Base-by-base conservation (phyloP, 37 sponge, comb jelly and placozoan species). In the Tethya wilhelma region DNA sequence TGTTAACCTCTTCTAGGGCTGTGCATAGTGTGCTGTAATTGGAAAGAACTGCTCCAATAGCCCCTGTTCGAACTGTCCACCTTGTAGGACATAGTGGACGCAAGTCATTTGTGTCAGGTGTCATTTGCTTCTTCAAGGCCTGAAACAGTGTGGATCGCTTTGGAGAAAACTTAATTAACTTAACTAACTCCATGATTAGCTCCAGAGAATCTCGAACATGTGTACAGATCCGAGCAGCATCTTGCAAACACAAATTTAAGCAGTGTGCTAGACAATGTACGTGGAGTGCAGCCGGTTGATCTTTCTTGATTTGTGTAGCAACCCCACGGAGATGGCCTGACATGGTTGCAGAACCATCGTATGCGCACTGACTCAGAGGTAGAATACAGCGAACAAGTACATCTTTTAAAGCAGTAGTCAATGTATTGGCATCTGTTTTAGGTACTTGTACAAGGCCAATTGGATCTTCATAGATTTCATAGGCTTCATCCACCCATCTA, bases 301-400 rank as follows among this genome's bases (percentile, higher is more conserved):
- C 56, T 6, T 64, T 22, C 17, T 49, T 38, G 23, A 83, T 73
- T 8, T 41, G 38, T 23, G 64, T 23, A 62, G 84, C 84, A 8
- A 83, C 84, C 22, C 88, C 82, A 58, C 68, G 67, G 28, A 68
- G n/a, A 45, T 81, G 74, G 5, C 90, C 84, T 26, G 41, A 36
- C 90, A 89, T 89, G 53, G 78, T 84, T 14, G 79, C 32, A 17
- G 84, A 78, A n/a, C 90, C 84, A 53, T 83, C 85, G 79, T 89
- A 89, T 67, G 85, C 79, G 42, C 78, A 86, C 33, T 79, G 77
- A 38, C 38, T 69, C 19, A 91, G 44, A 14, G 80, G 88, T 5
- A 91, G 75, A 8, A 4, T 29, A 44, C 74, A 73, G 67, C 45
- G 46, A 9, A 72, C 42, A 43, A 71, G 74, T 64, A 67, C 63